Evolutionary conservation across 2,113 vertebrate species (phyloP), one percentile per base, ranked within the genome.

Genomic region (Podocnemis expansa): DNA sequence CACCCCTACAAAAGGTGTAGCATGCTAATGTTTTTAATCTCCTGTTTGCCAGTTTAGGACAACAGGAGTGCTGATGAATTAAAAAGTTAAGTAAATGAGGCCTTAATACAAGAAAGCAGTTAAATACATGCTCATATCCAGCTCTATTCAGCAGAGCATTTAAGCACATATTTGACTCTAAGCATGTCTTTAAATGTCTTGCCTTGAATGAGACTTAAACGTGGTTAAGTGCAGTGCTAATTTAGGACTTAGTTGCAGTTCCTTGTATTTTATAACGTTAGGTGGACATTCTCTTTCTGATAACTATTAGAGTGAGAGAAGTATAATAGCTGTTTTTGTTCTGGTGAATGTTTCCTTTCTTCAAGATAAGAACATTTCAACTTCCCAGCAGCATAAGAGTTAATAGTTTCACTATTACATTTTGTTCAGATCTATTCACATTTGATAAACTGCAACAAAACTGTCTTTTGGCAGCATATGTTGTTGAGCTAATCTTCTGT

Each of bases 381-480:
- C 6, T 38, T 70, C 63, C 63, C 70, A 91, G 97, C 89, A 91
- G 25, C 92, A n/a, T 70, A 94, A 79, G 73, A 89, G 90, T 96
- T 96, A 97, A 89, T 25, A 78, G 95, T 93, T 95, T 87, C 84
- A 89, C 89, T 93, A 76, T 67, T 95, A 63, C 45, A 6, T 82
- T 90, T 97, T 93, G 73, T 90, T 80, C 73, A 84, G 63, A 88
- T 82, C 55, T 95, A 91, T 78, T 97, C 70, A 7, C 90, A 45
- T 95, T 96, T 97, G 93, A 89, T 92, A 88, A 58, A 91, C 47
- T 93, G 90, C 85, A 86, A 78, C 86, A 63, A 82, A 54, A 56
- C 86, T 96, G n/a, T 83, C 63, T 97, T 55, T 95, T 91, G 90
- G 97, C 97, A 96, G 52, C 75, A 2, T 55, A 54, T 84, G 78